These are phyloP conservation scores for Microvelia longipes DNA, from an alignment of 1,140 invertebrate genomes.

Conservation along the genomic window DNA sequence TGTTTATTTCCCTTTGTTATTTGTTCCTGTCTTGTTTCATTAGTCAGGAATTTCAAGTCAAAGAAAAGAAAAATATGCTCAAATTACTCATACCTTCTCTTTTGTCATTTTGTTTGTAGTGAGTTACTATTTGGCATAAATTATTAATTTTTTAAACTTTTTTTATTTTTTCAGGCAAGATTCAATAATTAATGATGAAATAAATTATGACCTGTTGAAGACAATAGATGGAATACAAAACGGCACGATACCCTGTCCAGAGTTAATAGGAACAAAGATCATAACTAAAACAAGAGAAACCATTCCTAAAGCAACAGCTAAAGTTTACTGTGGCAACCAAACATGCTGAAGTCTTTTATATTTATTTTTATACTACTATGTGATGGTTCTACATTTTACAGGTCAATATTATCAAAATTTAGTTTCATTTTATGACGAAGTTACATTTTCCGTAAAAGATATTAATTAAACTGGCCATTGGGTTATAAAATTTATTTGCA, in stretches of 20 bases:
- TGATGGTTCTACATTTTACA: too few species aligned
- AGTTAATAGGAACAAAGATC: slow-evolving; percentile 52
- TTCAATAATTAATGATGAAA: slow-evolving; percentile 71
- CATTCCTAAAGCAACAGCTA: slow-evolving; percentile 53
- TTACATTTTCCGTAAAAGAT: too few species aligned
- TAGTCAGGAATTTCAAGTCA: background rate
- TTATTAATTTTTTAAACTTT: background rate
- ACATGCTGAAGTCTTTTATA: too few species aligned
- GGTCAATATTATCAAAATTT: too few species aligned
- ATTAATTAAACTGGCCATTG: too few species aligned
- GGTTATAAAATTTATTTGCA: too few species aligned
- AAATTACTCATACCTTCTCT: background rate
- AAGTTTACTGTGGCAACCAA: slow-evolving; percentile 29
- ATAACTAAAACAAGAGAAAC: slow-evolving; percentile 63
- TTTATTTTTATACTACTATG: too few species aligned
- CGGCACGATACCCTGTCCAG: slow-evolving; percentile 52
- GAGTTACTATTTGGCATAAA: background rate
- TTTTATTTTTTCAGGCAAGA: slow-evolving; percentile 48
- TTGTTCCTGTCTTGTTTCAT: background rate
- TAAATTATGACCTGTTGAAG: slow-evolving; percentile 85
- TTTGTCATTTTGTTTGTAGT: background rate
- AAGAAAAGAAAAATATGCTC: background rate
- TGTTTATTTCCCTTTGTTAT: slow-evolving; percentile 17
- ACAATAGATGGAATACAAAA: slow-evolving; percentile 55
- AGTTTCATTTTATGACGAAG: too few species aligned